Conservation (phyloP, 2,113 vertebrate species). For the Ammodytes dubius region DNA sequence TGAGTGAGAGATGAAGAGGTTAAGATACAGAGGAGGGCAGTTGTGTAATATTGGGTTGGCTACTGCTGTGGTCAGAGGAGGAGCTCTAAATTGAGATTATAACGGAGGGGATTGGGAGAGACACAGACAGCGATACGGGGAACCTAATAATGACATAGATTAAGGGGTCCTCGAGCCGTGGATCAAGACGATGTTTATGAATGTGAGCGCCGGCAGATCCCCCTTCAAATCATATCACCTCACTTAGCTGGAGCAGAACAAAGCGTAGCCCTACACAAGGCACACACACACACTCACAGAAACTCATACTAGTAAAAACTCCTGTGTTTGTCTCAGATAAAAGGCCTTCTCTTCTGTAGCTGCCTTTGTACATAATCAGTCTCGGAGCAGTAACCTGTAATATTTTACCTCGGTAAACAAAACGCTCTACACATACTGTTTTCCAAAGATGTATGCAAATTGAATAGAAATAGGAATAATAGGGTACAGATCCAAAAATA, state of each 20-base stretch:
- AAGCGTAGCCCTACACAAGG: constrained; percentile 17
- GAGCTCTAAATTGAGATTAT: constrained; percentile 73
- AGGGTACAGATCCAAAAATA: constrained; percentile 62
- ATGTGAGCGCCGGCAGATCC: constrained; percentile 52
- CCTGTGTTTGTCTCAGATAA: constrained; percentile 34
- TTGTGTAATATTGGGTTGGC: constrained; percentile 77
- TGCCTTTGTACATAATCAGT: constrained; percentile 35
- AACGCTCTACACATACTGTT: constrained; percentile 27
- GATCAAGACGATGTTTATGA: constrained; percentile 75
- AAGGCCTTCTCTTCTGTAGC: constrained; percentile 24
- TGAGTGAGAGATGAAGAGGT: constrained; percentile 76
- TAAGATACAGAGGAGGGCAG: constrained; percentile 73
- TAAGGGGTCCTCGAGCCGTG: constrained; percentile 39
- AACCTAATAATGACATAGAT: constrained; percentile 67
- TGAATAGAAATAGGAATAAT: constrained; percentile 60
- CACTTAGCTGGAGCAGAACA: constrained; percentile 47
- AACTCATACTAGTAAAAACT: constrained; percentile 45
- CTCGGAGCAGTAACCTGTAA: constrained; percentile 56
- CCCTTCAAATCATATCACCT: constrained; percentile 57
- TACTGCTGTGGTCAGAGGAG: constrained; percentile 57
- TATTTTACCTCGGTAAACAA: constrained; percentile 27
- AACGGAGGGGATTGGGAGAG: constrained; percentile 53
- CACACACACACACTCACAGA: constrained; percentile 21
- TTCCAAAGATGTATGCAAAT: constrained; percentile 60
- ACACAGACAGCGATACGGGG: constrained; percentile 50